Percentiles rank a stretch among this genome's conserved stretches.
Conservation (phyloP, 2,888 invertebrate genomes). For the Pasiphila rectangulata region DNA sequence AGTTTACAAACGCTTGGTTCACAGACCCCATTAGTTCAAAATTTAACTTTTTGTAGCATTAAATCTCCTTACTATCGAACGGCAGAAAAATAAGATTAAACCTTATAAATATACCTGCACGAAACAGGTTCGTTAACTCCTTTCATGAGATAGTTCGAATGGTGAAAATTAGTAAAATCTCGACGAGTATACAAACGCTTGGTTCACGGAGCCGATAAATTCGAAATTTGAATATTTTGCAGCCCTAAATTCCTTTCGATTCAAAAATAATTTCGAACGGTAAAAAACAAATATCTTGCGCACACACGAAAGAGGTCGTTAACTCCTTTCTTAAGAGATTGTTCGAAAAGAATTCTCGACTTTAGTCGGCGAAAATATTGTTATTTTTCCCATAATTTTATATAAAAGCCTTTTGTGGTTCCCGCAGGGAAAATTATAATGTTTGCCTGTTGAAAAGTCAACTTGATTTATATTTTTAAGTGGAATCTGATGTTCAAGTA, state of each 20-base stretch:
- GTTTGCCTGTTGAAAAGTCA: conserved; percentile 19
- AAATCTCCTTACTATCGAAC: too few species aligned
- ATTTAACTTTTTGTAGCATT: too few species aligned
- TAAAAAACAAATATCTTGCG: conserved; percentile 4
- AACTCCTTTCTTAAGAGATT: conserved; percentile 24
- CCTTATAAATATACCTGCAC: too few species aligned
- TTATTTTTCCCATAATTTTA: conserved; percentile 27
- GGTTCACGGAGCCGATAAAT: too few species aligned
- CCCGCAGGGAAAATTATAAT: conserved; percentile 16
- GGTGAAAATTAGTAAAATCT: too few species aligned
- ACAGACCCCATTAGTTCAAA: too few species aligned
- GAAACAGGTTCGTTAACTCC: too few species aligned
- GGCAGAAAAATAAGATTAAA: too few species aligned
- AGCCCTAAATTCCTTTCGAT: neutral
- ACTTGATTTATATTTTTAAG: conserved; percentile 18
- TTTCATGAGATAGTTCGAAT: too few species aligned
- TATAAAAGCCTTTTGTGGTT: conserved; percentile 31
- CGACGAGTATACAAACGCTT: too few species aligned
- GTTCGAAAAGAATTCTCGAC: conserved; percentile 27
- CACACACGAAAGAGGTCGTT: conserved; percentile 19
- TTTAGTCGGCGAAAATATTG: conserved; percentile 23
- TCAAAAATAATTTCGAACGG: conserved; percentile 17
- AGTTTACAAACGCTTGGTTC: too few species aligned
- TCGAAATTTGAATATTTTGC: too few species aligned
- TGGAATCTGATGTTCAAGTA: conserved; percentile 12